Evolutionary conservation across 2,797 vertebrate genomes (phyloP).

Genomic region (Novumbra hubbsi): DNA sequence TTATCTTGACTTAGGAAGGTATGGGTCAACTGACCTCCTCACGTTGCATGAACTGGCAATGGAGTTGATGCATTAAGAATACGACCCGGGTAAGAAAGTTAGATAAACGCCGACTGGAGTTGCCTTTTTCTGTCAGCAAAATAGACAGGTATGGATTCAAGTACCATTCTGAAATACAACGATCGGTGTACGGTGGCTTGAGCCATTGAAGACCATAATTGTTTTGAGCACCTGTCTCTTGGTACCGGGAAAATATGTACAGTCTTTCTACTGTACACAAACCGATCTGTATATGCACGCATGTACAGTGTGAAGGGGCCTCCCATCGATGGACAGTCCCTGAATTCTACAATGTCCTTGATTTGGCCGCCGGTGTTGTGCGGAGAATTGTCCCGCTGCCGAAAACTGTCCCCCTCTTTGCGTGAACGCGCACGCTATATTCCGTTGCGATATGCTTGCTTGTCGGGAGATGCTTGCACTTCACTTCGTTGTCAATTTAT

Average conservation of each 20-base stretch:
- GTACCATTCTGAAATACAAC: not conserved
- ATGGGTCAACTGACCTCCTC: conserved; percentile 14
- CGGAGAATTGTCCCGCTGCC: no score
- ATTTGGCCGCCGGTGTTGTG: conserved; percentile 1
- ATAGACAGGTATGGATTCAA: not conserved
- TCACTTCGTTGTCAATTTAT: no score
- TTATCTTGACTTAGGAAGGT: conserved; percentile 3
- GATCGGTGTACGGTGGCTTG: not conserved
- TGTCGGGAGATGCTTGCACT: no score
- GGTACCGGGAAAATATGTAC: not conserved
- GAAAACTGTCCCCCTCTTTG: no score
- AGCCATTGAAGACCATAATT: not conserved
- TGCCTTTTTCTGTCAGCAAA: not conserved
- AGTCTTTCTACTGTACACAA: not conserved
- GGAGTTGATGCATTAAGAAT: not conserved
- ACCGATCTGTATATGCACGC: conserved; percentile 1
- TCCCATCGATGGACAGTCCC: not conserved
- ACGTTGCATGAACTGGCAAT: conserved; percentile 3
- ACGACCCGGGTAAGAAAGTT: conserved; percentile 8
- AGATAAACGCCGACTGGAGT: not conserved
- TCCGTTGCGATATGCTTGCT: no score
- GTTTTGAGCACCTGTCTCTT: not conserved
- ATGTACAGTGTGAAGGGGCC: not conserved
- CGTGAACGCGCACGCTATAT: no score
- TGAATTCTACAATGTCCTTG: not conserved